These are phyloP conservation scores for Mesocricetus auratus DNA, from an alignment of 2,113 vertebrate genomes.

Conservation along the genomic window DNA sequence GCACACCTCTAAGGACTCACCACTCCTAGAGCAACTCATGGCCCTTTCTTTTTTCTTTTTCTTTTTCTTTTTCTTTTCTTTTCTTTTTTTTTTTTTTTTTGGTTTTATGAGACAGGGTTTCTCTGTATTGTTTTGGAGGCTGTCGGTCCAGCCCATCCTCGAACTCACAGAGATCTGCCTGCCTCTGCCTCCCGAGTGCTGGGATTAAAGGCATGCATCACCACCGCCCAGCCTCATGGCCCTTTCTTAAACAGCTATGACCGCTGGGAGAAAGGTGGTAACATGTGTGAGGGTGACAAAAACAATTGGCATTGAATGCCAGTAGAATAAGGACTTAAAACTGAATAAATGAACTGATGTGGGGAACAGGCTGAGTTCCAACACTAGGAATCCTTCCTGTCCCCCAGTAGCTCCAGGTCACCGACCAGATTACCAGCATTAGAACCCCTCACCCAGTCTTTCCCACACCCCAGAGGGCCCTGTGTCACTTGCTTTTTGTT, in stretches of 20 bases:
- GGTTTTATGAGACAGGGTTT: too few relatives aligned
- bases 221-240: too few relatives aligned
- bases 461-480: rapidly evolving
- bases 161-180: too few relatives aligned
- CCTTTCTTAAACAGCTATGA: not conserved
- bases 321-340: not conserved
- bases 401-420: not conserved
- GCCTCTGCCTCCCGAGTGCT: too few relatives aligned
- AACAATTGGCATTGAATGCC: not conserved
- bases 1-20: not conserved
- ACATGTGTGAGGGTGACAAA: not conserved
- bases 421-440: not conserved
- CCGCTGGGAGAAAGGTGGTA: not conserved
- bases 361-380: not conserved
- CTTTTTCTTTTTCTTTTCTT: too few relatives aligned
- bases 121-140: too few relatives aligned
- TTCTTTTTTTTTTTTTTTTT: too few relatives aligned
- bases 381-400: not conserved
- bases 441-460: not conserved
- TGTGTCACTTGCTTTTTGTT: not conserved
- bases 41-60: too few relatives aligned
- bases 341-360: not conserved
- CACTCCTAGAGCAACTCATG: not conserved
- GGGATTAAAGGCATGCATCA: too few relatives aligned
- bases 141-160: too few relatives aligned